These are phyloP conservation scores for Rhagonycha lutea DNA, from an alignment of 2,888 invertebrate genomes.

Conservation along the genomic window DNA sequence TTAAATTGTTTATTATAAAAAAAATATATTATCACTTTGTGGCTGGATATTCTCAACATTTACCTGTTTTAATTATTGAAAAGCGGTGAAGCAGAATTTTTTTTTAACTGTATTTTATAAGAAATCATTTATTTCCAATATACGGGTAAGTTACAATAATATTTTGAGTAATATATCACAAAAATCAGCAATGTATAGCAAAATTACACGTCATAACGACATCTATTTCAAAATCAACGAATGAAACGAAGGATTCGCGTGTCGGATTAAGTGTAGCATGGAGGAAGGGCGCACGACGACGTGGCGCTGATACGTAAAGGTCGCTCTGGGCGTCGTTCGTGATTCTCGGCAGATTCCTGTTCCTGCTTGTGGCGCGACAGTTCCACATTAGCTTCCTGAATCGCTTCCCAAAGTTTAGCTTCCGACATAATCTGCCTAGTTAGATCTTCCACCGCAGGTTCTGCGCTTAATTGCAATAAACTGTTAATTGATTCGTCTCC, in stretches of 20 bases:
- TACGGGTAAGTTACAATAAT: background rate
- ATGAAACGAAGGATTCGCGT: background rate
- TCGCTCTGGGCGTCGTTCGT: conserved; percentile 44
- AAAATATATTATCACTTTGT: conserved; percentile 14
- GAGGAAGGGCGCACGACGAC: conserved; percentile 51
- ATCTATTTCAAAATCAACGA: background rate
- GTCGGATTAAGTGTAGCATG: conserved; percentile 40
- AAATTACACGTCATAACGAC: background rate
- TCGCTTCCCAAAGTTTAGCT: conserved; percentile 78
- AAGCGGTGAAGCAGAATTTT: background rate
- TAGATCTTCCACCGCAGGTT: conserved; percentile 73
- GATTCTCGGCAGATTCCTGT: conserved; percentile 54
- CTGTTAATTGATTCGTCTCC: conserved; percentile 68
- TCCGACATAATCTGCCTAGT: conserved; percentile 80
- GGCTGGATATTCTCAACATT: conserved; percentile 12
- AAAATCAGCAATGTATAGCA: background rate
- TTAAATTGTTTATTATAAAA: background rate
- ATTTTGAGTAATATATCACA: background rate
- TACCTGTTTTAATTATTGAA: background rate
- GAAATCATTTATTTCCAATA: background rate
- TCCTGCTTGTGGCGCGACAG: conserved; percentile 65
- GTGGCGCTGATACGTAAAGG: conserved; percentile 45
- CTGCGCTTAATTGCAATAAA: conserved; percentile 68
- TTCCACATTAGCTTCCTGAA: conserved; percentile 77
- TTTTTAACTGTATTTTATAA: background rate